A percentile compares a stretch with the other conserved stretches of the same genome.
These are phyloP conservation scores for Grallaria varia DNA, from an alignment of 2,113 vertebrate genomes.

Conservation along the genomic window DNA sequence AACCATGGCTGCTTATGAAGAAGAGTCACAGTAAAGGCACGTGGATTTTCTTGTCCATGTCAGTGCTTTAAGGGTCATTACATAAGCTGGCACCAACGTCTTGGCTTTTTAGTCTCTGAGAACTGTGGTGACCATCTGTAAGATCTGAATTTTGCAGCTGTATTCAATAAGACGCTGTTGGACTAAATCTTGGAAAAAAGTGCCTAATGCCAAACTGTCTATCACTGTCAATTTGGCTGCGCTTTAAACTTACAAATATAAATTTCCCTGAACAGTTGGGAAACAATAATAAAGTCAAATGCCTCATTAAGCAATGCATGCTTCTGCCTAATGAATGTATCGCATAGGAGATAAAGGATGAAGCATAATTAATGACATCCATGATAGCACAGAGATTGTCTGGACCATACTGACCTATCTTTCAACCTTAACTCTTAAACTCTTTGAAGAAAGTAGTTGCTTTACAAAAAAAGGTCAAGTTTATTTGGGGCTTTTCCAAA, in stretches of 20 bases:
- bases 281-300: constrained; percentile 45
- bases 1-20: neutral
- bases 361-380: neutral
- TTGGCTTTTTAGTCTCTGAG: neutral
- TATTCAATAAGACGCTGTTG: constrained; percentile 58
- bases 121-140: constrained; percentile 43
- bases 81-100: constrained; percentile 27
- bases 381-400: neutral
- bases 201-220: constrained; percentile 16
- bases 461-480: neutral
- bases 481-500: neutral
- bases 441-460: neutral
- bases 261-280: constrained; percentile 34
- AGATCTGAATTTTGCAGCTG: constrained; percentile 62
- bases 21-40: neutral
- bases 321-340: neutral
- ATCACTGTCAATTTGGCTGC: constrained; percentile 50
- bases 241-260: constrained; percentile 40
- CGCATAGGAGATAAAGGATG: neutral
- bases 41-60: neutral
- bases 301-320: constrained; percentile 37
- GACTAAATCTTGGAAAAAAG: constrained; percentile 55
- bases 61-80: constrained; percentile 20
- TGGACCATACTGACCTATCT: neutral
- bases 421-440: constrained; percentile 4